These are phyloP conservation scores for Chionodraco myersi DNA, from an alignment of 2,113 vertebrate species.

Conservation along the genomic window DNA sequence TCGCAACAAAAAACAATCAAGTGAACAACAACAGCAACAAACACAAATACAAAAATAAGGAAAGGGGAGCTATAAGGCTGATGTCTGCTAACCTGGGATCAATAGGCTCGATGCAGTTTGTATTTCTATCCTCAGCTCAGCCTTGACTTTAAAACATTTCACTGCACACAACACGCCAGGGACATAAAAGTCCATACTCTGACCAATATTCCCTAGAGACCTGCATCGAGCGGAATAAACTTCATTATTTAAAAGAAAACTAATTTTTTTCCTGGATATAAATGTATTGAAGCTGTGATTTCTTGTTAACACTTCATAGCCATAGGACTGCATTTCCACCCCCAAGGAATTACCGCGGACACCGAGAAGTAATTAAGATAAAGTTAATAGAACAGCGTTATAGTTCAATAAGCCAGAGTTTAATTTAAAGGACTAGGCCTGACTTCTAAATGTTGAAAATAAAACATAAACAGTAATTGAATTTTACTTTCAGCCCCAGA, in stretches of 20 bases:
- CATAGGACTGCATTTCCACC: conserved; percentile 21
- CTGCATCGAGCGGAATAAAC: conserved; percentile 11
- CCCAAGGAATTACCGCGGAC: conserved; percentile 68
- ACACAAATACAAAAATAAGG: too few species aligned
- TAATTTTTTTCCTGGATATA: background rate
- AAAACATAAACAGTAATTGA: conserved; percentile 60
- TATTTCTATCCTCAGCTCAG: conserved; percentile 24
- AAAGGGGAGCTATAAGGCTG: background rate
- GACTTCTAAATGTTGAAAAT: conserved; percentile 55
- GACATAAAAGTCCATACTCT: background rate
- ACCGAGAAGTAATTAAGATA: conserved; percentile 79
- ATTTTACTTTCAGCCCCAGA: conserved; percentile 41
- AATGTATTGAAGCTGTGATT: conserved; percentile 32
- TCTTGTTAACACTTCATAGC: conserved; percentile 48
- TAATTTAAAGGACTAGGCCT: conserved; percentile 70
- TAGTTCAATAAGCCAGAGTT: conserved; percentile 72
- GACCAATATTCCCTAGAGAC: background rate
- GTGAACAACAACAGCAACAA: too few species aligned
- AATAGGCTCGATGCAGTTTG: conserved; percentile 31
- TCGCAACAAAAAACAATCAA: too few species aligned
- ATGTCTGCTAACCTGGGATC: conserved; percentile 46
- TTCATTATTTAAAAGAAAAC: conserved; percentile 14
- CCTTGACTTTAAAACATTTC: conserved; percentile 29
- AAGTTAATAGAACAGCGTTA: conserved; percentile 78
- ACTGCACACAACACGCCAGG: background rate